These are phyloP conservation scores for Mesembrinibis cayennensis DNA, from an alignment of 2,113 vertebrate species.

Conservation along the genomic window DNA sequence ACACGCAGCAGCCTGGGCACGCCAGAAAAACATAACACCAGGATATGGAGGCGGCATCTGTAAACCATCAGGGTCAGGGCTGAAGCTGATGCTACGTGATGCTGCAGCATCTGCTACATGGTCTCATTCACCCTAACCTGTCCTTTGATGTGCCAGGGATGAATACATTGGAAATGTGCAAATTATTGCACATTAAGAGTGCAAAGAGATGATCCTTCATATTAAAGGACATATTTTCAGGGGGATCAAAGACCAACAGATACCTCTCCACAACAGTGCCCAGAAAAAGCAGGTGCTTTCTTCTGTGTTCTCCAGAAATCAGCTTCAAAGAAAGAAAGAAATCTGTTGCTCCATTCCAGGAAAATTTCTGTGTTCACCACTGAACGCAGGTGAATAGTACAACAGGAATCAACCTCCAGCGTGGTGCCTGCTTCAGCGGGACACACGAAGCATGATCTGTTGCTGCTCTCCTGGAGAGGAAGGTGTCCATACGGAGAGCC, in stretches of 20 bases:
- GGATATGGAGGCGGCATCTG: neutral
- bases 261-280: neutral
- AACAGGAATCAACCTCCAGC: neutral
- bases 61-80: neutral
- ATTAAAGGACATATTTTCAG: neutral
- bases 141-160: neutral
- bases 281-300: neutral
- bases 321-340: neutral
- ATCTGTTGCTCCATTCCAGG: neutral
- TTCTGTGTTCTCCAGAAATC: neutral
- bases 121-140: neutral
- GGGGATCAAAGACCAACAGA: neutral
- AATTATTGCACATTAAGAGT: neutral
- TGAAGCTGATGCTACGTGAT: neutral
- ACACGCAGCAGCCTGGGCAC: neutral
- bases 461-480: neutral
- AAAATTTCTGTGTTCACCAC: neutral
- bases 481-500: fast-evolving
- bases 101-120: neutral
- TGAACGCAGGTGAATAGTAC: neutral
- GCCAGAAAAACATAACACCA: neutral
- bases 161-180: neutral
- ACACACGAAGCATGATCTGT: neutral
- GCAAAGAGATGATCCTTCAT: neutral
- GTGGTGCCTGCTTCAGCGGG: neutral